A percentile compares a stretch with the other conserved stretches of the same genome.
phyloP scores from a whole-genome alignment of 1,140 invertebrate species.

The Neodiprion virginianus region DNA sequence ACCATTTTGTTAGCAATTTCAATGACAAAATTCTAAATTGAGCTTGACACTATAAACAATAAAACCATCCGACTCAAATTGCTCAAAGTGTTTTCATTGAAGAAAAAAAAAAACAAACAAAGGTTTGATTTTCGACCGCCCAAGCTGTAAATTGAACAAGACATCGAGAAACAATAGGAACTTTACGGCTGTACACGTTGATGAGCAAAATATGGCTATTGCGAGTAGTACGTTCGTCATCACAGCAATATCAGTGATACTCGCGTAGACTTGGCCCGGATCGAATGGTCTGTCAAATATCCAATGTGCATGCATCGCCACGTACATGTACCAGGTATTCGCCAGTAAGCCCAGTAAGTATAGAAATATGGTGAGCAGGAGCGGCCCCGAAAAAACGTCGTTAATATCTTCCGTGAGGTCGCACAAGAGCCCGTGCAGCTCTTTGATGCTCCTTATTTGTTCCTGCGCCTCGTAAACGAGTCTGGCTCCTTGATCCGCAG shows the following conservation, averaged over 20 bases:
- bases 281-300: neutral
- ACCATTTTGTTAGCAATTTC: no score
- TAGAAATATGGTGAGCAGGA: neutral
- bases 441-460: neutral
- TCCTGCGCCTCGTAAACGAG: neutral
- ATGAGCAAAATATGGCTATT: neutral
- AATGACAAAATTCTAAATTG: no score
- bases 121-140: no score
- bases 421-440: neutral
- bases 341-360: neutral
- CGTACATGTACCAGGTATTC: neutral
- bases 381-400: neutral
- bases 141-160: no score
- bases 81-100: no score
- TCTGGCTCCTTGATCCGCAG: neutral
- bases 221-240: neutral
- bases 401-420: slow-evolving; percentile 2
- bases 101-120: no score
- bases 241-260: neutral
- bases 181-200: neutral
- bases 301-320: neutral
- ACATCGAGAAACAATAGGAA: neutral
- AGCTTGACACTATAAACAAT: no score
- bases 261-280: neutral
- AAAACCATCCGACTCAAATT: no score